Conservation (phyloP, 2,113 vertebrate species). For the Pelecanus crispus region DNA sequence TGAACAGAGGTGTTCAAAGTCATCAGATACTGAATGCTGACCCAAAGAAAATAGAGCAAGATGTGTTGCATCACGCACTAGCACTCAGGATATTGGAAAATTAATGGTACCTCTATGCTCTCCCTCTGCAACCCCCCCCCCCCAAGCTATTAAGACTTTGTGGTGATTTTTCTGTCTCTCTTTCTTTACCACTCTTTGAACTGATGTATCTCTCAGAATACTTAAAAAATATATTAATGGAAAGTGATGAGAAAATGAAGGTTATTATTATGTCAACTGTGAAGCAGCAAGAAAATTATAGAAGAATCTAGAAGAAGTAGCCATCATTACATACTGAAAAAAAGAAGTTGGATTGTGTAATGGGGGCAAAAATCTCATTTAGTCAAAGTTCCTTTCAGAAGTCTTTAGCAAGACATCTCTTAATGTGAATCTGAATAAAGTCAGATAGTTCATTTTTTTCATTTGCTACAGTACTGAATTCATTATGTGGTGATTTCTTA, state of each 20-base stretch:
- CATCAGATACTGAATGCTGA: neutral
- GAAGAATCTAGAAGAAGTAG: constrained; percentile 2
- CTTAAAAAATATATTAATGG: neutral
- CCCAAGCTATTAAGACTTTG: neutral
- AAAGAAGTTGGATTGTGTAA: neutral
- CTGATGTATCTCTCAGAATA: neutral
- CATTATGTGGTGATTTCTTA: neutral
- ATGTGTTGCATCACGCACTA: neutral
- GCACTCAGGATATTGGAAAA: neutral
- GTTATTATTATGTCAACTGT: neutral
- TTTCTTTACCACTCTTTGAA: neutral
- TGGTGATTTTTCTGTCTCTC: neutral
- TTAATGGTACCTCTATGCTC: neutral
- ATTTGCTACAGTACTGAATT: neutral
- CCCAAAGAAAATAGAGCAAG: neutral
- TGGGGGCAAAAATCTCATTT: constrained; percentile 28
- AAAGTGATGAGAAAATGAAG: neutral
- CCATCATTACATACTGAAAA: neutral
- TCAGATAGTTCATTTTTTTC: neutral
- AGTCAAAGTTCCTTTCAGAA: neutral
- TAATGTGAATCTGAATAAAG: neutral
- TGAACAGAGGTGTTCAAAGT: neutral
- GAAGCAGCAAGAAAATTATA: neutral
- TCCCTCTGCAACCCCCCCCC: neutral
- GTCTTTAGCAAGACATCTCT: neutral